These are phyloP conservation scores for Polydesmus complanatus DNA, from an alignment of 2,888 invertebrate genomes.

Conservation along the genomic window DNA sequence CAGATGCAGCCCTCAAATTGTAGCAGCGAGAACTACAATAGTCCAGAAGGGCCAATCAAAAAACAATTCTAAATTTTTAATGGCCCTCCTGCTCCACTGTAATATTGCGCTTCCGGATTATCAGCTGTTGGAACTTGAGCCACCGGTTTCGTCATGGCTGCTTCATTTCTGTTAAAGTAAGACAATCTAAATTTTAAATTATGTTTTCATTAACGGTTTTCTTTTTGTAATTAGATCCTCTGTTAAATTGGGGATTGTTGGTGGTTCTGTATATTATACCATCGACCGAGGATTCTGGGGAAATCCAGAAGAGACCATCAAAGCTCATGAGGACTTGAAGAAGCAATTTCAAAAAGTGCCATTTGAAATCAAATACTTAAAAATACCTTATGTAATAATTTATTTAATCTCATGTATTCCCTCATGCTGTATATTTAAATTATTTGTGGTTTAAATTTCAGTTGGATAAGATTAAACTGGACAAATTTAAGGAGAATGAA, in stretches of 20 bases:
- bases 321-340: not conserved
- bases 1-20: too few species aligned
- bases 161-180: constrained; percentile 6
- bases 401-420: not conserved
- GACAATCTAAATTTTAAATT: not conserved
- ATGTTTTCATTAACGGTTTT: not conserved
- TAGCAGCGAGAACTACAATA: too few species aligned
- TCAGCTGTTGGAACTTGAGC: not conserved
- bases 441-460: not conserved
- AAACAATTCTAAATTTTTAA: too few species aligned
- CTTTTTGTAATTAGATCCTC: constrained; percentile 1
- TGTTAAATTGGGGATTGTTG: constrained; percentile 8
- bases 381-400: not conserved
- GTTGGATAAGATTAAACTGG: constrained; percentile 2
- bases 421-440: not conserved
- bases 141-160: not conserved
- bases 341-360: not conserved
- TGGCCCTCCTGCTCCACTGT: too few species aligned
- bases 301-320: constrained; percentile 1
- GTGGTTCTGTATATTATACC: constrained; percentile 9
- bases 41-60: too few species aligned
- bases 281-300: constrained; percentile 14
- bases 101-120: not conserved
- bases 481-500: not conserved
- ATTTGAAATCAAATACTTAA: not conserved